Evolutionary conservation across 2,113 vertebrate species (phyloP).

Genomic region (Ovis aries): ARS-UI_Ramb_v3.0 NC_056060.1:90375001-90375500

Average conservation of each 20-base stretch:
- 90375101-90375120: not conserved
- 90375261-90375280: not conserved
- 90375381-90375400: not conserved
- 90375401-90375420: not conserved
- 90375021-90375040: not conserved
- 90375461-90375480: slow-evolving; percentile 33
- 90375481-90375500: not conserved
- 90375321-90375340: slow-evolving; percentile 21
- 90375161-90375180: not conserved
- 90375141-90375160: not conserved
- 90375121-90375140: not conserved
- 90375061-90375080: not conserved
- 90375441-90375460: not conserved
- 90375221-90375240: not conserved
- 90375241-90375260: not conserved
- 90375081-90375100: not conserved
- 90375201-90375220: not conserved
- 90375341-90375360: not conserved
- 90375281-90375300: slow-evolving; percentile 22
- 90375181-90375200: not conserved
- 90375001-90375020: not conserved
- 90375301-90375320: slow-evolving; percentile 29
- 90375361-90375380: not conserved
- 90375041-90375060: not conserved
- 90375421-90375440: not conserved